phyloP scores from a whole-genome alignment of 1,140 invertebrate species.

The Hypothenemus hampei region DNA sequence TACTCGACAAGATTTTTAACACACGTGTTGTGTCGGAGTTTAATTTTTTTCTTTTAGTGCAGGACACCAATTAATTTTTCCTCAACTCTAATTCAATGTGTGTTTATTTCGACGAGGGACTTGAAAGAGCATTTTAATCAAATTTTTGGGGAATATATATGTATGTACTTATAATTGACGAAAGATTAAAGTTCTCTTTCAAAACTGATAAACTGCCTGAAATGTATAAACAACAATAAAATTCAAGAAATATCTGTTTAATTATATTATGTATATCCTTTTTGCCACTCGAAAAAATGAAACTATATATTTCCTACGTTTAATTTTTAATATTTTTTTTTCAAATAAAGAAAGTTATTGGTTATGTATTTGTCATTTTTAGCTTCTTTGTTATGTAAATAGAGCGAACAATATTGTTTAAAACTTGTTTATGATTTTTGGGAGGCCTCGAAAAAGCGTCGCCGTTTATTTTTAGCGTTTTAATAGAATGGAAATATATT shows the following conservation, averaged over 20 bases:
- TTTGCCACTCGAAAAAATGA: slow-evolving; percentile 26
- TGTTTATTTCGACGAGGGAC: slow-evolving; percentile 1
- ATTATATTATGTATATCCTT: slow-evolving; percentile 24
- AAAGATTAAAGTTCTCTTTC: slow-evolving; percentile 14
- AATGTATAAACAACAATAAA: slow-evolving; percentile 6
- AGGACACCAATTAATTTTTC: too few species aligned
- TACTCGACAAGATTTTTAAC: too few species aligned
- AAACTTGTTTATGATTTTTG: slow-evolving; percentile 27
- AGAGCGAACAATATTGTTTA: too few species aligned
- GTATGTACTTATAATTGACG: too few species aligned
- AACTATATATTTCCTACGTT: slow-evolving; percentile 23
- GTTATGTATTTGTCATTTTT: slow-evolving; percentile 25
- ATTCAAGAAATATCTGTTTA: slow-evolving; percentile 10
- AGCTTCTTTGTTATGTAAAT: slow-evolving; percentile 30
- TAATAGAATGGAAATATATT: too few species aligned
- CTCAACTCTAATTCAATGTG: slow-evolving; percentile 1
- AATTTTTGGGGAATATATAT: too few species aligned
- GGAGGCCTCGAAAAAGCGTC: slow-evolving; percentile 4
- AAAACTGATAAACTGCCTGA: slow-evolving; percentile 17
- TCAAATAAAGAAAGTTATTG: slow-evolving; percentile 24
- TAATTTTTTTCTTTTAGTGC: background rate
- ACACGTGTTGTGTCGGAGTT: slow-evolving; percentile 5
- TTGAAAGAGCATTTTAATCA: slow-evolving; percentile 19
- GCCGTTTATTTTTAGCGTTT: too few species aligned
- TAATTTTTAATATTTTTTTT: slow-evolving; percentile 28